Conservation (phyloP, 2,888 invertebrate species). For the Cosmia trapezina region DNA sequence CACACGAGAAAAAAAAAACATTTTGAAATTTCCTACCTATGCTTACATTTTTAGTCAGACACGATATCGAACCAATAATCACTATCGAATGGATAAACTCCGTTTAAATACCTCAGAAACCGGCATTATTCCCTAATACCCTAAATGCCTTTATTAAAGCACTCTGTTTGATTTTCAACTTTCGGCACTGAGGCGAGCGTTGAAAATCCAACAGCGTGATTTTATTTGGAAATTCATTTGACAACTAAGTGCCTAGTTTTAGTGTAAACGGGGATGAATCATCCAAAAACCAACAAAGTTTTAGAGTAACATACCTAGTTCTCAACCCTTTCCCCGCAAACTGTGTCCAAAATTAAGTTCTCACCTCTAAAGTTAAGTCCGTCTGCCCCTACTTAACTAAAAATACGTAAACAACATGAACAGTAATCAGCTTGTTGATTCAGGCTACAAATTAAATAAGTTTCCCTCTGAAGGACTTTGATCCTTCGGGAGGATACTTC, state of each 20-base stretch:
- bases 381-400: slow-evolving; percentile 29
- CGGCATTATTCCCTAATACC: neutral
- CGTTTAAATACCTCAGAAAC: too few species aligned
- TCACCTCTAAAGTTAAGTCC: slow-evolving; percentile 2
- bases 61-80: too few species aligned
- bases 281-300: neutral
- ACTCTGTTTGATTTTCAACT: neutral
- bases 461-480: slow-evolving; percentile 62
- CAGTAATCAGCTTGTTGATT: slow-evolving; percentile 64
- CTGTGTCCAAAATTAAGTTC: slow-evolving; percentile 2
- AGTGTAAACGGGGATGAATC: neutral
- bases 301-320: neutral
- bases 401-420: slow-evolving; percentile 35
- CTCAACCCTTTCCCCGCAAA: neutral
- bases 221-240: neutral
- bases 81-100: too few species aligned
- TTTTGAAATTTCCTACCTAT: too few species aligned
- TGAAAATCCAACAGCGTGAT: neutral
- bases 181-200: neutral
- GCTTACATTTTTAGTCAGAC: too few species aligned
- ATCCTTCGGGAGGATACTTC: slow-evolving; percentile 56
- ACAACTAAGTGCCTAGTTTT: too few species aligned
- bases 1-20: too few species aligned
- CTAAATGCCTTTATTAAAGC: neutral
- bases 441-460: slow-evolving; percentile 67